A percentile compares a stretch with the other conserved stretches of the same genome.
Conservation (phyloP, 2,113 vertebrate genomes). For the Columbina picui region DNA sequence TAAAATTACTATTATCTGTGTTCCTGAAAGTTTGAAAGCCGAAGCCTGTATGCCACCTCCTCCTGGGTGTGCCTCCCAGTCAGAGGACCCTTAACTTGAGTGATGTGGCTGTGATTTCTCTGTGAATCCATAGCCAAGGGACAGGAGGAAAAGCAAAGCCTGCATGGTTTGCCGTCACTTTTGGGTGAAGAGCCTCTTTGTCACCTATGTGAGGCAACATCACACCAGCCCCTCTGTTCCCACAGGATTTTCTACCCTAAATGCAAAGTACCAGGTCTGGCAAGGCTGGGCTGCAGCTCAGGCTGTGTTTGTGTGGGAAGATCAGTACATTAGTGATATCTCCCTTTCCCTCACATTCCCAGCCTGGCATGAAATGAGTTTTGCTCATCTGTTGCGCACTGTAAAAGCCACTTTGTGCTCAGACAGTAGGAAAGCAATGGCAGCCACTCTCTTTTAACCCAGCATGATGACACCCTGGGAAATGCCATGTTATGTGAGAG, state of each 20-base stretch:
- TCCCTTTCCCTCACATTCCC: not conserved
- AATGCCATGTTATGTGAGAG: not conserved
- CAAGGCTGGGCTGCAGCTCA: not conserved
- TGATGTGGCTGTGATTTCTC: not conserved
- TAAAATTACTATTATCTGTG: not conserved
- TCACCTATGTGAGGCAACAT: not conserved
- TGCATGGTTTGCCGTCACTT: not conserved
- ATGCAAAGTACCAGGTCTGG: not conserved
- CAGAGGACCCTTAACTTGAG: not conserved
- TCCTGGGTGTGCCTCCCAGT: not conserved
- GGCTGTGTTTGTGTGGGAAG: not conserved
- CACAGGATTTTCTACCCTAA: not conserved
- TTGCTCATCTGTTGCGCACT: not conserved
- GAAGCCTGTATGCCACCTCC: not conserved
- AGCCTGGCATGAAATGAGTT: not conserved
- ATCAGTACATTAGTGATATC: not conserved
- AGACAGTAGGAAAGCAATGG: not conserved
- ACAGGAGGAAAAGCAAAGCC: not conserved
- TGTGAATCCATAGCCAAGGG: not conserved
- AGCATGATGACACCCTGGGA: not conserved
- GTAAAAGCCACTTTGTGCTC: not conserved
- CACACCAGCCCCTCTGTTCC: not conserved
- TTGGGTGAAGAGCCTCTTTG: not conserved
- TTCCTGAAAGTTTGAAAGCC: not conserved
- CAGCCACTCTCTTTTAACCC: constrained; percentile 20